Evolutionary conservation across 2,113 vertebrate species (phyloP).

Genomic region (Saccopteryx bilineata): DNA sequence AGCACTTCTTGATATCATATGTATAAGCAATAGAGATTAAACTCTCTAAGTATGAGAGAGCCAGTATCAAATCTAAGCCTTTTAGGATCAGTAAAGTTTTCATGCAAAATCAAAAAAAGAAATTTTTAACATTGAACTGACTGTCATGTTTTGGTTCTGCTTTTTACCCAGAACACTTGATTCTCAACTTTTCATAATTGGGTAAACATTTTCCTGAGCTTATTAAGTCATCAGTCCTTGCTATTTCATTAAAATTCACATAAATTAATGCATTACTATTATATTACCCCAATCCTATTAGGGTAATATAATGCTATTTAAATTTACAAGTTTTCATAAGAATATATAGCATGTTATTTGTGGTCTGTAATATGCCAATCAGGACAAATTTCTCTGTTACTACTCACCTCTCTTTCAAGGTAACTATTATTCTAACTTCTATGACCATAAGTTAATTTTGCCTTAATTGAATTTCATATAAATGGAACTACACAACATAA

Average conservation of each 20-base stretch:
- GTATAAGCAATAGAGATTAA: too few species aligned
- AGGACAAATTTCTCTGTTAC: not conserved
- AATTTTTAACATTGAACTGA: not conserved
- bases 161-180: slow-evolving; percentile 49
- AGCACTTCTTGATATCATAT: too few species aligned
- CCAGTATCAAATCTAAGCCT: not conserved
- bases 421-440: not conserved
- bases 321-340: not conserved
- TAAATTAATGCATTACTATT: not conserved
- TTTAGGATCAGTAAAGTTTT: slow-evolving; percentile 14
- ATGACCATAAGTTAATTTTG: not conserved
- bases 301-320: not conserved
- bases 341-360: not conserved
- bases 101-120: not conserved
- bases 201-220: not conserved
- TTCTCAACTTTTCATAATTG: slow-evolving; percentile 4
- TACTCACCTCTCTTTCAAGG: not conserved
- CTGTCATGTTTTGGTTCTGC: not conserved
- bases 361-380: not conserved
- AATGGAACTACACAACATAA: not conserved
- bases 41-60: too few species aligned
- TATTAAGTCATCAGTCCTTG: not conserved
- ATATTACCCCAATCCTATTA: not conserved
- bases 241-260: not conserved
- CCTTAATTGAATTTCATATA: not conserved